These are phyloP conservation scores for Gisinianus flammeolus DNA, from an alignment of 2,888 invertebrate genomes.

Conservation along the genomic window DNA sequence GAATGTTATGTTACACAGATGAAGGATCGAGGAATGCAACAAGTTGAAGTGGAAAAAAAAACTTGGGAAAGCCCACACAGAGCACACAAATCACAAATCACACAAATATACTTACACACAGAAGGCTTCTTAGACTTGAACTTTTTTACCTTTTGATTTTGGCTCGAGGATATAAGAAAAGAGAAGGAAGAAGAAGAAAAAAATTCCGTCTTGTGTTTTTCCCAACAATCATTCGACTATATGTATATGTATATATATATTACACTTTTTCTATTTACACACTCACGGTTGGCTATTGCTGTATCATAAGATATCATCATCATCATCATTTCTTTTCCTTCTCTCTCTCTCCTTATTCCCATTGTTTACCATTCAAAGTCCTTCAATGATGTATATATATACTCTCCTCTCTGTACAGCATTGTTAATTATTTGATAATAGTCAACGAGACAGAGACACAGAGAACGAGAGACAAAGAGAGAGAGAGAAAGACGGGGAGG, in stretches of 20 bases:
- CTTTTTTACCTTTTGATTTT: too few relatives aligned
- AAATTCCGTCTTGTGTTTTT: neutral
- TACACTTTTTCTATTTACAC: neutral
- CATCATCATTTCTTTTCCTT: neutral
- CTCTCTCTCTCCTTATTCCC: neutral
- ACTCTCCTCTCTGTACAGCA: neutral
- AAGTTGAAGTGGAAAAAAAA: neutral
- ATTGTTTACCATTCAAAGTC: neutral
- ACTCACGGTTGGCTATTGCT: too few relatives aligned
- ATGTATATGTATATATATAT: neutral
- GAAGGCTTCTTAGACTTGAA: too few relatives aligned
- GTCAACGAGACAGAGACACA: neutral
- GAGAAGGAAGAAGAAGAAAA: neutral
- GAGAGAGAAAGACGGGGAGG: neutral
- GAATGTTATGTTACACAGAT: too few relatives aligned
- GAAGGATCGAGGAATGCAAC: too few relatives aligned
- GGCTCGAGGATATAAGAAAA: neutral
- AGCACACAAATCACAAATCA: neutral
- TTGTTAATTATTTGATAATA: neutral
- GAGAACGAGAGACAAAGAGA: neutral
- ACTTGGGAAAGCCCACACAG: constrained; percentile 21
- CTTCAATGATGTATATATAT: neutral
- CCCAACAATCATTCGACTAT: neutral
- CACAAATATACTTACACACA: neutral
- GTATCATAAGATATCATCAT: too few relatives aligned